These are phyloP conservation scores for Rhagium mordax DNA, from an alignment of 2,888 invertebrate genomes.

Conservation along the genomic window DNA sequence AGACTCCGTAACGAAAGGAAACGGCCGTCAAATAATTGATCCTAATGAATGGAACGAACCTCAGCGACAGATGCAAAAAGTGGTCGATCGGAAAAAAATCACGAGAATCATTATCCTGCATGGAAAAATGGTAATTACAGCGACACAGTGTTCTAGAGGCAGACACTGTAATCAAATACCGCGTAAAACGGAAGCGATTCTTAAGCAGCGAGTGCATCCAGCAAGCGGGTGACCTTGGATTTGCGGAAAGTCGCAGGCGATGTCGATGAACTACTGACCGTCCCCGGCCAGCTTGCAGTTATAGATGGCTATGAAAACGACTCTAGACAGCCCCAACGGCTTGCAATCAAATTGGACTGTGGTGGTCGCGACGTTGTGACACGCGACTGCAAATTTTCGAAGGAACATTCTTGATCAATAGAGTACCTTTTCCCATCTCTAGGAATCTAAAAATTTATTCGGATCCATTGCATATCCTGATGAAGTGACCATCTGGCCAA, in stretches of 20 bases:
- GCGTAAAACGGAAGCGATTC: slow-evolving; percentile 45
- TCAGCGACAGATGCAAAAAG: not conserved
- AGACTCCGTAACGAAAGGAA: not conserved
- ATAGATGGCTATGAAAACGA: slow-evolving; percentile 40
- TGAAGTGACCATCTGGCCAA: not conserved
- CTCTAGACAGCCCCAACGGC: slow-evolving; percentile 21
- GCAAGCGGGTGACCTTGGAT: slow-evolving; percentile 67
- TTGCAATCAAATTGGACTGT: slow-evolving; percentile 4
- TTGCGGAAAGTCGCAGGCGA: slow-evolving; percentile 69
- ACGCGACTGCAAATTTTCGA: not conserved
- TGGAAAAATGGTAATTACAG: slow-evolving; percentile 4
- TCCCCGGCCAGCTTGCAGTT: slow-evolving; percentile 39
- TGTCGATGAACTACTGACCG: slow-evolving; percentile 71
- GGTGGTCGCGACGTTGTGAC: slow-evolving; percentile 1
- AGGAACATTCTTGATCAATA: too few relatives aligned
- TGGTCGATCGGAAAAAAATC: slow-evolving; percentile 10
- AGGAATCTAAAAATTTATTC: too few relatives aligned
- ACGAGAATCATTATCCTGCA: not conserved
- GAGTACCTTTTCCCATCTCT: too few relatives aligned
- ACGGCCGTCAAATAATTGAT: not conserved
- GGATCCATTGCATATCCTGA: too few relatives aligned
- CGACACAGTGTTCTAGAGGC: slow-evolving; percentile 9
- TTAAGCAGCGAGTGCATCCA: slow-evolving; percentile 39
- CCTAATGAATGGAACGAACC: not conserved
- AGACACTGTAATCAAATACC: slow-evolving; percentile 33